Conservation (phyloP, 2,888 invertebrate genomes). For the Drosophila macrospina region DNA sequence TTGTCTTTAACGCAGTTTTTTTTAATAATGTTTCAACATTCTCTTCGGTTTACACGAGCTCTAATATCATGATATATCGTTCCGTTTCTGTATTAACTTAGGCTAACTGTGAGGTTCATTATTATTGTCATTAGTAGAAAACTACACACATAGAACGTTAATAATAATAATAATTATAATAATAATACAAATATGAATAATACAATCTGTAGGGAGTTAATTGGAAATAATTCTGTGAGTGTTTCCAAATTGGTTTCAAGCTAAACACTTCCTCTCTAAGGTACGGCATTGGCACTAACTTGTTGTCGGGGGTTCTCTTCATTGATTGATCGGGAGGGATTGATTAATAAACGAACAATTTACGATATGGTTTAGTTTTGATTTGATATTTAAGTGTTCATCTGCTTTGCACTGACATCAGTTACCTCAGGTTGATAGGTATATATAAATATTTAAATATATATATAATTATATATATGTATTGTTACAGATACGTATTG, state of each 20-base stretch:
- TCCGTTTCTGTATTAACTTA: conserved; percentile 21
- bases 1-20: conserved; percentile 77
- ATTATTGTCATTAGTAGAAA: conserved; percentile 48
- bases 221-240: conserved; percentile 6
- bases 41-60: conserved; percentile 41
- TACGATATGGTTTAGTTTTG: conserved; percentile 59
- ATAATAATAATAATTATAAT: not conserved
- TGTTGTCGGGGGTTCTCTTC: conserved; percentile 24
- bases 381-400: conserved; percentile 66
- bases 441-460: conserved; percentile 34
- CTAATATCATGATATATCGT: conserved; percentile 19
- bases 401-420: conserved; percentile 74
- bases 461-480: conserved; percentile 29
- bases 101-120: conserved; percentile 20
- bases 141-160: conserved; percentile 30
- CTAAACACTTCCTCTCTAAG: conserved; percentile 47
- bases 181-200: conserved; percentile 34
- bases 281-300: conserved; percentile 75
- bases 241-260: conserved; percentile 19
- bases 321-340: not conserved
- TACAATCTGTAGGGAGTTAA: conserved; percentile 51
- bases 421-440: conserved; percentile 63
- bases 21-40: conserved; percentile 34
- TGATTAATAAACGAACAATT: conserved; percentile 29
- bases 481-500: conserved; percentile 51